Base-by-base conservation (phyloP, 2,797 vertebrate genomes). In the Petrocephalus schoutedeni region DNA sequence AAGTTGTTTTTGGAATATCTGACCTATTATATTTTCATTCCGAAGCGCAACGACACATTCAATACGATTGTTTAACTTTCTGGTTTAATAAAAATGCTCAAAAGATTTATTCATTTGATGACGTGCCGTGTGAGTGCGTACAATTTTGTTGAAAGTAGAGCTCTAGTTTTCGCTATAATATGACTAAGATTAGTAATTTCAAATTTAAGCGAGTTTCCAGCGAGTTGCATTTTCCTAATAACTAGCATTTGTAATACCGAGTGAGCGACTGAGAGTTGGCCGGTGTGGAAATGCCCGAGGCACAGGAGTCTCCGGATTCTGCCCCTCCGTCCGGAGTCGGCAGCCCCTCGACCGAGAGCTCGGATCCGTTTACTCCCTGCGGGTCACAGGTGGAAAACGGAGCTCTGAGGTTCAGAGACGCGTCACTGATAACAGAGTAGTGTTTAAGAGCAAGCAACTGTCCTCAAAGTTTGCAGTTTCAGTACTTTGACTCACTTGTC, bases 331-430 rank as follows among this genome's bases (percentile, higher is more conserved):
- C 88, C 90, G 92, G 91, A 89, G 90, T 89, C 57, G 87, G 87
- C 90, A 87, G 74, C 51, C 87, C 71, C 51, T 88, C 84, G 28
- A 84, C 41, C 61, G 53, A 45, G 67, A 67, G 77, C 87, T 88
- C 28, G 28, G 28, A 28, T 28, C 32, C 74, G 74, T 67, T 54
- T 84, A 92, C 56, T 93, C 94, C 87, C 93, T 89, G 80, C 93
- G 91, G 92, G 94, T 90, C 91, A 94, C 93, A 94, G 93, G 93
- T 95, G 94, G 90, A 92, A 93, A 91, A 89, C 90, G 92, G 90
- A 91, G 93, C 92, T 80, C 86, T 88, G 93, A 91, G 93, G 94
- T 93, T 95, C 94, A 95, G 89, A 88, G 87, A 80, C 85, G 90
- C 89, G 91, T 91, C 93, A 80, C 19, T 80, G 74, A 49, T 21